Base-by-base conservation (phyloP, 2,888 invertebrate species). In the Drosophila longiperda region DNA sequence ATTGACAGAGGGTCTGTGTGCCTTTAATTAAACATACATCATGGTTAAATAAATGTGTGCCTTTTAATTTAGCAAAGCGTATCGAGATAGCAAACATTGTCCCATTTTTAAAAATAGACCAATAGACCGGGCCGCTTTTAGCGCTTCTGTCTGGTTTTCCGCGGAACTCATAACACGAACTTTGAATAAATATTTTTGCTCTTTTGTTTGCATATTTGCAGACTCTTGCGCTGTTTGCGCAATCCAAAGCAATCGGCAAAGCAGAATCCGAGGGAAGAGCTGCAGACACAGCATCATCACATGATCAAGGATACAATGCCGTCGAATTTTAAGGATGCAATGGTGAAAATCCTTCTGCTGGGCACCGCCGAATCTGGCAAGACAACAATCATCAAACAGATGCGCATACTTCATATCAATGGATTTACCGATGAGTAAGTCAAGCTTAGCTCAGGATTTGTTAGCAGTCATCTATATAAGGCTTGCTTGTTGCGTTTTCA, bases 371-470 rank as follows among this genome's bases (percentile, higher is more conserved):
- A 97, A 90, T 96, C 97, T 12, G 97, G 97, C 0, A 97, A 97
- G 92, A 97, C 97, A 0, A 97, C 97, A 0, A 96, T 97, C 20
- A 95, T 97, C 32, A 97, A 97, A 90, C 97, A 97, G 92, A 97
- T 97, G 97, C 96, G 96, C 92, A 97, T 97, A 82, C 93, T 97
- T 49, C 97, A 97, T 89, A 95, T 97, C 7, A 95, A 96, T 90
- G 97, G 96, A 60, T 97, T 96, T 84, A 94, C 95, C 20, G 94
- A 95, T 20, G 94, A 95, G 97, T 97, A 94, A 94, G 94, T 93
- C 40, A 0, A 49, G 23, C 32, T 26, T 9, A 20, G 7, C 6
- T 3, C 20, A 34, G 8, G 0, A 15, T 29, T 4, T 1, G 8
- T 2, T 17, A 1, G 8, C 32, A 17, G 2, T 23, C 1, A 2